phyloP scores from a whole-genome alignment of 2,888 invertebrate species.

The Helobdella robusta region DNA sequence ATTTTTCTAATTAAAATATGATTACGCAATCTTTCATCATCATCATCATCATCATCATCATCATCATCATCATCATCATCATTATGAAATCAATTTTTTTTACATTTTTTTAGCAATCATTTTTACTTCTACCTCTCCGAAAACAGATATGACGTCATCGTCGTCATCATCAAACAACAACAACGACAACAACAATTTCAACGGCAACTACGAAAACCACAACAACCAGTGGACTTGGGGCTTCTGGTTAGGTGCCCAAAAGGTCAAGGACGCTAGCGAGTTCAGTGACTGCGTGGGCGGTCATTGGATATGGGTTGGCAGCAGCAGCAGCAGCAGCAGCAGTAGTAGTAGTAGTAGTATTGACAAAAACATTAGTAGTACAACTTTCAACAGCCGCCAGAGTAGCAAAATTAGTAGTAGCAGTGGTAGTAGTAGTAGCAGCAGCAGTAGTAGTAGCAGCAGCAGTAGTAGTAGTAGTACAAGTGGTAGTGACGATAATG shows the following conservation, averaged over 20 bases:
- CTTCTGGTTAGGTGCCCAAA: neutral
- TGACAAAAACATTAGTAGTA: too few species aligned
- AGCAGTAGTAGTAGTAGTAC: too few species aligned
- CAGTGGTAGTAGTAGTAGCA: too few species aligned
- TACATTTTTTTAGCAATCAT: too few species aligned
- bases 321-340: neutral
- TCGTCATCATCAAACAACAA: neutral
- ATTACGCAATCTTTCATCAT: neutral
- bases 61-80: slow-evolving; percentile 20
- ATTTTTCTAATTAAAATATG: neutral
- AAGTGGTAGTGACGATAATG: too few species aligned
- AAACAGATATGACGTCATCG: too few species aligned
- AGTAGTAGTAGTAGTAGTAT: too few species aligned
- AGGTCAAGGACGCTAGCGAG: neutral
- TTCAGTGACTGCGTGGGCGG: neutral
- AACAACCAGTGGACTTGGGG: neutral
- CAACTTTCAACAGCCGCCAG: too few species aligned
- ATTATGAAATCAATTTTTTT: too few species aligned
- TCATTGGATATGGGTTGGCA: slow-evolving; percentile 13
- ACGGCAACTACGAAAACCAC: neutral
- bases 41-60: slow-evolving; percentile 21
- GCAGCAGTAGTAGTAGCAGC: too few species aligned
- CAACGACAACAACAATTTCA: neutral
- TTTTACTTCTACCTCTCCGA: too few species aligned
- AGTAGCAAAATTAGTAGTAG: too few species aligned